These are phyloP conservation scores for Botia almorhae DNA, from an alignment of 2,797 vertebrate species.

Conservation along the genomic window DNA sequence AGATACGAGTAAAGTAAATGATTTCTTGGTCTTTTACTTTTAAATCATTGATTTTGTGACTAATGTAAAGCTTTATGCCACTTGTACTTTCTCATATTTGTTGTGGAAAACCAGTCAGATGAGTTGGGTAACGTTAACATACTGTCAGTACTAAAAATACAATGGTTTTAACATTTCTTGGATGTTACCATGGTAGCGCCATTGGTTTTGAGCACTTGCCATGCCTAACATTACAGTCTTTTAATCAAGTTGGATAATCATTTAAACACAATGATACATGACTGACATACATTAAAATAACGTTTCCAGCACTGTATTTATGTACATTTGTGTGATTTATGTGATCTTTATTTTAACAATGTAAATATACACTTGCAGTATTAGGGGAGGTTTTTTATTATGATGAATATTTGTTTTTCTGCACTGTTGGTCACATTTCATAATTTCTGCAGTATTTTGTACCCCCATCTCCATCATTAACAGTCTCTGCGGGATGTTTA, in stretches of 20 bases:
- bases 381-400: neutral
- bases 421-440: conserved; percentile 38
- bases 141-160: neutral
- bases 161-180: neutral
- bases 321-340: neutral
- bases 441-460: conserved; percentile 2
- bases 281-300: neutral
- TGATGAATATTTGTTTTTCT: conserved; percentile 8
- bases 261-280: neutral
- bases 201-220: neutral
- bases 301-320: too few species aligned
- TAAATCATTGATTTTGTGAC: neutral
- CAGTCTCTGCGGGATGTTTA: conserved; percentile 32
- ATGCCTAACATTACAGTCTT: neutral
- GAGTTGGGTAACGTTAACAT: neutral
- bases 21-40: neutral
- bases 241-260: neutral
- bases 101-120: neutral
- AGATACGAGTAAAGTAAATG: neutral
- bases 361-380: neutral
- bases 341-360: neutral
- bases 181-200: neutral
- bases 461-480: conserved; percentile 5
- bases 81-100: neutral
- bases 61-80: neutral